A percentile compares a stretch with the other conserved stretches of the same genome.
Evolutionary conservation across 2,113 vertebrate genomes (phyloP).

Genomic region (Struthio camelus): DNA sequence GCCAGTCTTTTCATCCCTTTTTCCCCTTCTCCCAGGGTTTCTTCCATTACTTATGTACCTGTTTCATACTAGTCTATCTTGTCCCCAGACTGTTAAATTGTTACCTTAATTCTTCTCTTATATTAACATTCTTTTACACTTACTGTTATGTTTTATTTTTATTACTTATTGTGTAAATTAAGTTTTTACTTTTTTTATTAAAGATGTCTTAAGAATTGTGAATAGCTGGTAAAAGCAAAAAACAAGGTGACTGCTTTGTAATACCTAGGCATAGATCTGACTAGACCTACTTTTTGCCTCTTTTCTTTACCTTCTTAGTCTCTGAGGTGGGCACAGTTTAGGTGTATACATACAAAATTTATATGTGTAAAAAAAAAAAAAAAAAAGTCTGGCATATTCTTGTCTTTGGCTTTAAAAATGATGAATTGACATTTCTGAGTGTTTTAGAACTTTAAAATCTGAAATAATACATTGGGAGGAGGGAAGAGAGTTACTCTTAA

Average conservation of each 20-base stretch:
- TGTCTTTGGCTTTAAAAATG: background rate
- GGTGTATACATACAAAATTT: background rate
- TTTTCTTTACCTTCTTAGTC: background rate
- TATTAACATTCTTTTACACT: background rate
- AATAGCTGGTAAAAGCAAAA: background rate
- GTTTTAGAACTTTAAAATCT: background rate
- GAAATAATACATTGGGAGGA: background rate
- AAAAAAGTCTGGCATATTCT: background rate
- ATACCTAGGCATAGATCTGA: background rate
- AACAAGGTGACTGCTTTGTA: background rate
- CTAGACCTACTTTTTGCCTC: background rate
- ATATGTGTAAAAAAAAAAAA: background rate
- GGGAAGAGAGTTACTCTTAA: background rate
- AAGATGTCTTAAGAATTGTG: background rate
- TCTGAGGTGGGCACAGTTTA: background rate
- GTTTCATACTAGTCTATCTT: background rate
- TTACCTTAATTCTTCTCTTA: background rate
- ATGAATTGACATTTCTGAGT: background rate
- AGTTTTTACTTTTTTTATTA: background rate
- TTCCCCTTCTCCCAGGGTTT: background rate
- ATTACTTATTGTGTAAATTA: background rate
- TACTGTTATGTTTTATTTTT: background rate
- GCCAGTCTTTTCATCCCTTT: background rate
- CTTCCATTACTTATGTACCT: background rate
- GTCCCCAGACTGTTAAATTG: background rate